Evolutionary conservation across 2,113 vertebrate species (phyloP).

Genomic region (Halcyon malimbica): DNA sequence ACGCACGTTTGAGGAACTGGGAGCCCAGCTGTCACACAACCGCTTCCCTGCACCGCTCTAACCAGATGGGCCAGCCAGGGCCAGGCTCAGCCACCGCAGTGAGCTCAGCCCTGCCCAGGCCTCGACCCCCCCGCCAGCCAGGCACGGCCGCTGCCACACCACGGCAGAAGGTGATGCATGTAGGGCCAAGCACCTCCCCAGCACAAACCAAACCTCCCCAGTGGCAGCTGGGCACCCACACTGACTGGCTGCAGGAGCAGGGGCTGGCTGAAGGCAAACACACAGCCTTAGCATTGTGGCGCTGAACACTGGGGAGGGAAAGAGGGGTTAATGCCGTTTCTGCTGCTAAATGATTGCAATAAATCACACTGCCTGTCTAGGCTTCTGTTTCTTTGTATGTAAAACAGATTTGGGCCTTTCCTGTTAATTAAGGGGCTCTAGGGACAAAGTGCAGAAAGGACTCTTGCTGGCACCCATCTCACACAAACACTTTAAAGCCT

Average conservation of each 20-base stretch:
- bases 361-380: background rate
- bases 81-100: fast-evolving
- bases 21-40: background rate
- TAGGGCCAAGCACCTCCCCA: background rate
- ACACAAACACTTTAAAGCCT: background rate
- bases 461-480: background rate
- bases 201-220: background rate
- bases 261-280: background rate
- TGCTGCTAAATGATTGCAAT: background rate
- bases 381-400: background rate
- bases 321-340: background rate
- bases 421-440: background rate
- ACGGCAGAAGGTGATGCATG: fast-evolving
- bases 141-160: fast-evolving
- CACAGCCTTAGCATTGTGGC: fast-evolving
- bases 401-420: background rate
- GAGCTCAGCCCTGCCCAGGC: background rate
- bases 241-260: background rate
- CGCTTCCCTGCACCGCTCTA: background rate
- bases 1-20: background rate
- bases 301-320: background rate
- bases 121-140: background rate
- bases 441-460: background rate
- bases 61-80: background rate
- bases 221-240: background rate